Conservation (phyloP, 2,888 invertebrate species). For the Nomada ferruginata region DNA sequence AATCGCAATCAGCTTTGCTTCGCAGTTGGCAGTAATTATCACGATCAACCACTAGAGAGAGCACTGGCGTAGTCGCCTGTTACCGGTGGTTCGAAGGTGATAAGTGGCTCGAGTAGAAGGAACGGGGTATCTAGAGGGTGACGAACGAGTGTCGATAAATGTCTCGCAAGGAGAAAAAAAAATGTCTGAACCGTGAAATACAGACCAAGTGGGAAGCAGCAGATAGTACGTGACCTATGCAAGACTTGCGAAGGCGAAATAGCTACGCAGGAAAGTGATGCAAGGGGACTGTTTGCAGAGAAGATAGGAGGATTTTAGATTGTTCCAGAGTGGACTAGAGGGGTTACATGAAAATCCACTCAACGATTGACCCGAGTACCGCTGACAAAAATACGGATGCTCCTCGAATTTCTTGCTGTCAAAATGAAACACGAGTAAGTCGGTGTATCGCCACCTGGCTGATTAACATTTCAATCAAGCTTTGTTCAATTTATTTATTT, state of each 20-base stretch:
- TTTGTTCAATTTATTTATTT: no score
- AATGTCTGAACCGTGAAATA: neutral
- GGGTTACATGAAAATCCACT: constrained; percentile 71
- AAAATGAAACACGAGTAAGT: constrained; percentile 52
- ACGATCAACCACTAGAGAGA: constrained; percentile 65
- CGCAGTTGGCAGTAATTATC: constrained; percentile 63
- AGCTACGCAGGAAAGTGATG: constrained; percentile 36
- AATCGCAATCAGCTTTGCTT: constrained; percentile 45
- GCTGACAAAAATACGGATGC: constrained; percentile 13
- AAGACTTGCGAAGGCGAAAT: constrained; percentile 50
- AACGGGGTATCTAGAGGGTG: constrained; percentile 14
- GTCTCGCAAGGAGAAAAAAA: constrained; percentile 11
- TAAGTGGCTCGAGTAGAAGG: neutral
- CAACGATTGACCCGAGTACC: constrained; percentile 39
- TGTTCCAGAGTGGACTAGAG: constrained; percentile 36
- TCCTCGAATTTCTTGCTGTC: constrained; percentile 51
- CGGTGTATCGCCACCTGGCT: neutral
- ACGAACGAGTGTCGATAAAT: constrained; percentile 19
- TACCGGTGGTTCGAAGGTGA: neutral
- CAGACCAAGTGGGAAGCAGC: constrained; percentile 59
- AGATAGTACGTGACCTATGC: constrained; percentile 77
- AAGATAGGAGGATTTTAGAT: constrained; percentile 40
- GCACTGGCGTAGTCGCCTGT: constrained; percentile 39
- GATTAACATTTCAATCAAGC: neutral
- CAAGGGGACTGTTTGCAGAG: constrained; percentile 44